phyloP scores from a whole-genome alignment of 2,888 invertebrate species.

The Phytoseiulus persimilis region DNA sequence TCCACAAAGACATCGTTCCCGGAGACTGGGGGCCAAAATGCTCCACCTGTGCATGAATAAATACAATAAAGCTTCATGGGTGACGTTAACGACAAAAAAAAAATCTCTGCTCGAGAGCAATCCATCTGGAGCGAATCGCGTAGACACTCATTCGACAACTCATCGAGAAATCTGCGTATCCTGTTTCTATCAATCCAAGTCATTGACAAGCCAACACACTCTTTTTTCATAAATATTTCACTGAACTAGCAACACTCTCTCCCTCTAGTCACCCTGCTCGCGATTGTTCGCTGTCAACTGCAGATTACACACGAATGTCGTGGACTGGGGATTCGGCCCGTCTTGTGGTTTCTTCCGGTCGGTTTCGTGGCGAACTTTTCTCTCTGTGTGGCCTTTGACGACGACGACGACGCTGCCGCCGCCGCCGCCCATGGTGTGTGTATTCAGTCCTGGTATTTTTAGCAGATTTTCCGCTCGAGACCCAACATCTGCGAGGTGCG shows the following conservation, averaged over 20 bases:
- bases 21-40: background rate
- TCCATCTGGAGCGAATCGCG: too few relatives aligned
- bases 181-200: background rate
- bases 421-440: too few relatives aligned
- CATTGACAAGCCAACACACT: background rate
- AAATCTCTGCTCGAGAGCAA: background rate
- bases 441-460: background rate
- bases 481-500: background rate
- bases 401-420: too few relatives aligned
- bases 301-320: background rate
- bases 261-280: background rate
- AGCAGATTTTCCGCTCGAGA: background rate
- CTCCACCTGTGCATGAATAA: background rate
- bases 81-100: background rate
- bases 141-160: background rate
- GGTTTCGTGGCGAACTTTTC: background rate
- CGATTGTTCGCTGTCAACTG: background rate
- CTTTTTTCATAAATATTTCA: background rate
- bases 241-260: background rate
- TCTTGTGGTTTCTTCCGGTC: background rate
- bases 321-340: background rate
- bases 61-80: background rate
- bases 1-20: background rate
- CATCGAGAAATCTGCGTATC: background rate
- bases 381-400: background rate